These are phyloP conservation scores for Labeo calbasu DNA, from an alignment of 2,797 vertebrate genomes.

Conservation along the genomic window DNA sequence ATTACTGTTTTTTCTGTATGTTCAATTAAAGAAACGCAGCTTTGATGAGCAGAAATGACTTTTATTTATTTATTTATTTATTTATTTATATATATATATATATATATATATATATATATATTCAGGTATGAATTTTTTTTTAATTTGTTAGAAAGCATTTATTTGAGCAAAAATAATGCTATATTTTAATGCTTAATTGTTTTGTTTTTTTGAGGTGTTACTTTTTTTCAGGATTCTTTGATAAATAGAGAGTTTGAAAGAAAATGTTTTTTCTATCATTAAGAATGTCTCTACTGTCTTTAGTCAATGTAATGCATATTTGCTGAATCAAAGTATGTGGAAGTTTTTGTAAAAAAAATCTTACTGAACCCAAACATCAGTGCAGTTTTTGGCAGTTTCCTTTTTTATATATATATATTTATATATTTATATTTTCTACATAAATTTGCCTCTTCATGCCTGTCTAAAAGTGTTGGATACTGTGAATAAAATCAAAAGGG, in stretches of 20 bases:
- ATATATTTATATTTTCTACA: neutral
- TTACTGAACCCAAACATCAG: neutral
- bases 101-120: no score
- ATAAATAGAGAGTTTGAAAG: neutral
- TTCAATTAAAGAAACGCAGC: no score
- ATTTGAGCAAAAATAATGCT: no score
- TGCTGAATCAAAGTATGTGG: neutral
- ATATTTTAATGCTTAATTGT: no score
- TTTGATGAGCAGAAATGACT: no score
- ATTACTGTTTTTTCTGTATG: no score
- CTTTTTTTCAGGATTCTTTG: neutral
- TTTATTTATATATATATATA: no score
- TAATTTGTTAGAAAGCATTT: neutral
- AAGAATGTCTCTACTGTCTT: neutral
- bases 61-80: no score
- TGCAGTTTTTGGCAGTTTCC: neutral
- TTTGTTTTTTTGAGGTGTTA: no score
- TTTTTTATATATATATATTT: neutral
- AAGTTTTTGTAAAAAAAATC: neutral
- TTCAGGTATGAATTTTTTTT: no score
- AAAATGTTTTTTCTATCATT: neutral
- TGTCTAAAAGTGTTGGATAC: constrained; percentile 16
- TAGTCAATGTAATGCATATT: neutral
- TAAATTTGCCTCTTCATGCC: neutral
- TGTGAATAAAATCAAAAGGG: constrained; percentile 29